A percentile compares a stretch with the other conserved stretches of the same genome.
Conservation (phyloP, 2,113 vertebrate genomes). For the Pampusana beccarii region DNA sequence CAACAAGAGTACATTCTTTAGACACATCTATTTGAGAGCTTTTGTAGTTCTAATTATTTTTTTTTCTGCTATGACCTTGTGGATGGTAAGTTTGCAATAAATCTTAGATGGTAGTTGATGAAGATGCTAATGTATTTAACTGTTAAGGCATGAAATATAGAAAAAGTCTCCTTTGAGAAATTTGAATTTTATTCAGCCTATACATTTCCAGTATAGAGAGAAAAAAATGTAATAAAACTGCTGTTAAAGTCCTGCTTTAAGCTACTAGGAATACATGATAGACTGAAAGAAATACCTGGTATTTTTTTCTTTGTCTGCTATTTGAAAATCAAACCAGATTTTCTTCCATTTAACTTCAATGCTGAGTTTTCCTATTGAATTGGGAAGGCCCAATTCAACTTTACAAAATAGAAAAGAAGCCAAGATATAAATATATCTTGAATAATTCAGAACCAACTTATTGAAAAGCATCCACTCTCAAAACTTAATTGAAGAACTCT, state of each 20-base stretch:
- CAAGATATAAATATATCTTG: not conserved
- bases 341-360: not conserved
- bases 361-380: not conserved
- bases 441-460: not conserved
- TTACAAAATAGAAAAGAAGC: not conserved
- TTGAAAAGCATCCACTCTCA: not conserved
- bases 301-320: constrained; percentile 29
- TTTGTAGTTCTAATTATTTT: not conserved
- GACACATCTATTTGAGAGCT: not conserved
- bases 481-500: not conserved
- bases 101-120: not conserved
- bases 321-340: constrained; percentile 13
- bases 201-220: not conserved
- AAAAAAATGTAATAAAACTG: not conserved
- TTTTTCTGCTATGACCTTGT: not conserved
- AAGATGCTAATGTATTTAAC: not conserved
- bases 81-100: not conserved
- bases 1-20: not conserved
- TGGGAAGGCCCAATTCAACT: not conserved
- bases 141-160: not conserved
- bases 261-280: not conserved
- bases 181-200: not conserved
- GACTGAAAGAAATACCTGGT: constrained; percentile 26
- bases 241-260: not conserved
- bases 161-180: not conserved